A percentile compares a stretch with the other conserved stretches of the same genome.
These are phyloP conservation scores for Anisognathus igniventris DNA, from an alignment of 2,797 vertebrate genomes.

Conservation along the genomic window DNA sequence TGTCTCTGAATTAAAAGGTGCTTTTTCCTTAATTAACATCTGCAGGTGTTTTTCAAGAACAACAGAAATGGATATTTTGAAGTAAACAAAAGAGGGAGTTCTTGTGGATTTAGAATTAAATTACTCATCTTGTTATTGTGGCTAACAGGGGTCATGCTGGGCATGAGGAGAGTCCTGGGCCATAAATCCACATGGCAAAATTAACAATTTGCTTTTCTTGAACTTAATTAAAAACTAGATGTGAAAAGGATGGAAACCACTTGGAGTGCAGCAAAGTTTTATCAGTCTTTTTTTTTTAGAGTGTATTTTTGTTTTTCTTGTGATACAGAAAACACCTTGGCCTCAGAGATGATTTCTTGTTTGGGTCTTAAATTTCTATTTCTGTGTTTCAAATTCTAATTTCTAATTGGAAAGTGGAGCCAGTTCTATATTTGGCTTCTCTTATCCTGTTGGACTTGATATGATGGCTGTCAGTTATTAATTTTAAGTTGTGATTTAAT, in stretches of 20 bases:
- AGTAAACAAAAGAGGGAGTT: conserved; percentile 52
- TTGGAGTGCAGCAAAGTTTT: not conserved
- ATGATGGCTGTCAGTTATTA: rapidly evolving
- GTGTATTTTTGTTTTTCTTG: not conserved
- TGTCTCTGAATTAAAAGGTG: not conserved
- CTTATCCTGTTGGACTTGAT: not conserved
- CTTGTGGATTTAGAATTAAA: conserved; percentile 57
- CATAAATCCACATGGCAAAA: conserved; percentile 48
- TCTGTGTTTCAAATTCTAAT: not conserved
- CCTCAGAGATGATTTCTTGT: not conserved
- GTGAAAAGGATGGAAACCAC: not conserved
- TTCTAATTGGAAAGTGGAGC: not conserved
- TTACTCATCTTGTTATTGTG: conserved; percentile 69
- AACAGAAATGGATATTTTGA: conserved; percentile 50
- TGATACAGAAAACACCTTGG: not conserved
- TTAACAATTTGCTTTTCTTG: conserved; percentile 26
- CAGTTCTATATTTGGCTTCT: not conserved
- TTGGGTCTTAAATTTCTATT: not conserved
- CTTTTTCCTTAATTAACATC: conserved; percentile 7
- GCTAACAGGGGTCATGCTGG: conserved; percentile 40
- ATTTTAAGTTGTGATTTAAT: not conserved
- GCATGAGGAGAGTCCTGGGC: not conserved
- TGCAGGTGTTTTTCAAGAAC: conserved; percentile 18
- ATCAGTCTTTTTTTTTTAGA: not conserved
- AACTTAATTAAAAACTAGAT: not conserved